Base-by-base conservation (phyloP, 2,113 vertebrate species). In the Ameiurus melas region DNA sequence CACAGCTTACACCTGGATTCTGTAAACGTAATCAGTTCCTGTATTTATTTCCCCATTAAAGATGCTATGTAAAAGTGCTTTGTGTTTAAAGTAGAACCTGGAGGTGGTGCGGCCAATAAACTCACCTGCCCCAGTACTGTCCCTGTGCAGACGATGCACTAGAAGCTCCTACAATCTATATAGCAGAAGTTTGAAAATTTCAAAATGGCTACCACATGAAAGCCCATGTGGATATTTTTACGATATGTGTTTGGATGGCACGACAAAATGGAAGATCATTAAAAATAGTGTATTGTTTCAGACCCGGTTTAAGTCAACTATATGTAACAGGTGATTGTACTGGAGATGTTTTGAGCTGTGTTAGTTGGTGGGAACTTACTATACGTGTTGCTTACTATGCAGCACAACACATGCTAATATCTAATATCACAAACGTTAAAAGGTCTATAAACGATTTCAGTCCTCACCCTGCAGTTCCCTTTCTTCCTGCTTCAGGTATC, bases 401-500 rank as follows among this genome's bases (percentile, higher is more conserved):
- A 71, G 19, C 70, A 39, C 33, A 14, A 33, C n/a, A 30, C 66
- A 68, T 27, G 25, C 14, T 22, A n/a, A 8, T 27, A 8, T 27
- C 9, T n/a, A 66, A n/a, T n/a, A 30, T 68, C 66, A 5, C 66
- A 68, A n/a, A n/a, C n/a, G n/a, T n/a, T n/a, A n/a, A 27, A 68
- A 7, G 27, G 14, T 68, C 7, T 47, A 5, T 25, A 8, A 12
- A 78, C 75, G 6, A 2, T 25, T 20, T 71, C 70, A 36, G 0
- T 25, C 27, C 13, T 53, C 51, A 55, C 58, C 5, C 7, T 57
- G 30, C 30, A 22, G 14, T 25, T 4, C 55, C 30, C 8, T 30
- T n/a, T 66, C 36, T 25, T 87, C 17, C 55, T 71, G 70, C 36
- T 55, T 60, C 90, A 98, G 97, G 97, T 87, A 97, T 98, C 73